Evolutionary conservation across 2,888 invertebrate genomes (phyloP).

Genomic region (Pseudococcus longispinus): DNA sequence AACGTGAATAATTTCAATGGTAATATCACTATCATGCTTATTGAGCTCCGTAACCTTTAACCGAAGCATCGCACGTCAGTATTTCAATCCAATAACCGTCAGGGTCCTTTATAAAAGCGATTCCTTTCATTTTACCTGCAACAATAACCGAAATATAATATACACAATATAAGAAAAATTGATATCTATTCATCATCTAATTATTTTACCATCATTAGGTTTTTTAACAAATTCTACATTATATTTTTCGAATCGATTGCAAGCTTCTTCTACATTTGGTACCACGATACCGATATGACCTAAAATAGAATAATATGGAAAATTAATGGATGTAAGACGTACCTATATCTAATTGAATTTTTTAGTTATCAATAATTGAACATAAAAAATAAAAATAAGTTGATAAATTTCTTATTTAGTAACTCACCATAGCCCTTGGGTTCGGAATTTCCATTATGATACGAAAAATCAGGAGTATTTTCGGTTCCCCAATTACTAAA

Average conservation of each 20-base stretch:
- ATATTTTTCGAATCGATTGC: slow-evolving; percentile 82
- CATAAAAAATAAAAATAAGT: not conserved
- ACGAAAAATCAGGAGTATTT: slow-evolving; percentile 73
- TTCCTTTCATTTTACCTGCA: slow-evolving; percentile 86
- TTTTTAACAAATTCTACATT: slow-evolving; percentile 89
- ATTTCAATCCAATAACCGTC: slow-evolving; percentile 98
- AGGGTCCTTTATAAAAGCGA: slow-evolving; percentile 94
- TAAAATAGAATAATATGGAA: slow-evolving; percentile 61
- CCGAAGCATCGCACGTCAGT: slow-evolving; percentile 64
- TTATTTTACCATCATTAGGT: slow-evolving; percentile 73
- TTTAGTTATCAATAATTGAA: not conserved
- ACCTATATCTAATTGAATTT: no score
- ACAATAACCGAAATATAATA: slow-evolving; percentile 56
- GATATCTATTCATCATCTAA: not conserved
- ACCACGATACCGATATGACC: slow-evolving; percentile 92
- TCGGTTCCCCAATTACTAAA: slow-evolving; percentile 95
- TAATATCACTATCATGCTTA: not conserved
- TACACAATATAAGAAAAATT: not conserved
- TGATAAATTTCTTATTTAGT: not conserved
- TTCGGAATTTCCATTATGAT: slow-evolving; percentile 87
- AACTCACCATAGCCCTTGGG: slow-evolving; percentile 82
- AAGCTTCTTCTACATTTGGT: slow-evolving; percentile 86
- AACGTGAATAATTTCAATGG: not conserved
- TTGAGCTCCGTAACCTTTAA: not conserved
- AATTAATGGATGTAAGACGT: slow-evolving; percentile 57